Evolutionary conservation across 1,140 invertebrate genomes (phyloP).

Genomic region (Oncopeltus fasciatus): DNA sequence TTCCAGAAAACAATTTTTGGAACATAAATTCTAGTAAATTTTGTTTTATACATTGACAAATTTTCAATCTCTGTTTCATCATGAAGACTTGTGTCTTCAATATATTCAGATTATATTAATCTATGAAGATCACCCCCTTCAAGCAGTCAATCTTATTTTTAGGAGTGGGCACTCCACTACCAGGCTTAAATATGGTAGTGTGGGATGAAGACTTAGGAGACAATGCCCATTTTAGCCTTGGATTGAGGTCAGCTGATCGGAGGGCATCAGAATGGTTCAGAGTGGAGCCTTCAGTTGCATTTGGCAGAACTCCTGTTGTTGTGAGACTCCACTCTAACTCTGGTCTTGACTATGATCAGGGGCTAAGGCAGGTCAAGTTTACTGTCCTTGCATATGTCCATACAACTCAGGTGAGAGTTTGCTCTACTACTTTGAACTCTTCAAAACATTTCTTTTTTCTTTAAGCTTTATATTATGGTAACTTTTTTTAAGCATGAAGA

Average conservation of each 20-base stretch:
- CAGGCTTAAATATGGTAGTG: constrained; percentile 56
- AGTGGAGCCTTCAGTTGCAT: constrained; percentile 47
- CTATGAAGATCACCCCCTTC: too few relatives aligned
- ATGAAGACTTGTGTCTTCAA: too few relatives aligned
- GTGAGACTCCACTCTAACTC: constrained; percentile 49
- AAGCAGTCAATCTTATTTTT: too few relatives aligned
- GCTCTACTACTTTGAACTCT: too few relatives aligned
- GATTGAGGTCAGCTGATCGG: constrained; percentile 31
- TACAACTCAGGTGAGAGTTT: constrained; percentile 33
- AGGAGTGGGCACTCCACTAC: constrained; percentile 32
- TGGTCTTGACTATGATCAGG: constrained; percentile 56
- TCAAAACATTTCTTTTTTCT: too few relatives aligned
- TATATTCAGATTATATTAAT: too few relatives aligned
- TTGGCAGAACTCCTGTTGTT: constrained; percentile 57
- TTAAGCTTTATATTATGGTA: too few relatives aligned
- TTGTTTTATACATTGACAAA: too few relatives aligned
- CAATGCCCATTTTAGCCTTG: constrained; percentile 55
- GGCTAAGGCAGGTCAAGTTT: constrained; percentile 43
- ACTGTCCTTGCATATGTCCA: constrained; percentile 52
- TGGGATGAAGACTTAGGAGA: constrained; percentile 58
- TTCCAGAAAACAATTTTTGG: too few relatives aligned
- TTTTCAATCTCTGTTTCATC: too few relatives aligned
- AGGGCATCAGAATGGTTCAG: constrained; percentile 47
- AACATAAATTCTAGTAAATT: too few relatives aligned
- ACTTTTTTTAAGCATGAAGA: too few relatives aligned